phyloP scores from a whole-genome alignment of 2,797 vertebrate genomes.

The Pogonophryne albipinna region DNA sequence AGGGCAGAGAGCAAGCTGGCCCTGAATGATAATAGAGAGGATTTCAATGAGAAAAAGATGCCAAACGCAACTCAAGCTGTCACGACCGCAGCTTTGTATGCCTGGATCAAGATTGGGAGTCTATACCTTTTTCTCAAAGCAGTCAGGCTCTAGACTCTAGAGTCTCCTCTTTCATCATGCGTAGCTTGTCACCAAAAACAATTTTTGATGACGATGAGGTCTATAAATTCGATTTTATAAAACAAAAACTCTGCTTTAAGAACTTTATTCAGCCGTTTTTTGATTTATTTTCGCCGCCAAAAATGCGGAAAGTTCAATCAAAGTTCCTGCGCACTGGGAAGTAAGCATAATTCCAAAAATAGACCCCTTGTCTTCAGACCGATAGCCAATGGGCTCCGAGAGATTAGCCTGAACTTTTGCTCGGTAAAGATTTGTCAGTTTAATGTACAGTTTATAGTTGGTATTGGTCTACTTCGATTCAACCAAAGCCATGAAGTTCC shows the following conservation, averaged over 20 bases:
- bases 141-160: conserved; percentile 10
- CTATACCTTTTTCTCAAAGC: conserved; percentile 1
- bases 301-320: not conserved
- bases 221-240: conserved; percentile 2
- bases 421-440: not conserved
- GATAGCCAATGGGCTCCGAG: too few relatives aligned
- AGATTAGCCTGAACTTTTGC: not conserved
- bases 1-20: conserved; percentile 43
- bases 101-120: not conserved
- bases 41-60: conserved; percentile 55
- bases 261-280: not conserved
- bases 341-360: not conserved
- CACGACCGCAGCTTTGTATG: not conserved
- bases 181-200: conserved; percentile 13
- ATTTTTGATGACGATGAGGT: conserved; percentile 1
- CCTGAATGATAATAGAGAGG: conserved; percentile 45
- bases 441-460: not conserved
- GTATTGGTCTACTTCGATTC: not conserved
- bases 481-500: not conserved
- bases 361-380: too few relatives aligned
- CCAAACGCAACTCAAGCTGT: conserved; percentile 14
- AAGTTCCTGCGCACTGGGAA: not conserved
- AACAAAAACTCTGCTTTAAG: not conserved
- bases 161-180: conserved; percentile 20
- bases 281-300: not conserved